These are phyloP conservation scores for Meloe dianella DNA, from an alignment of 2,888 invertebrate genomes.

Conservation along the genomic window DNA sequence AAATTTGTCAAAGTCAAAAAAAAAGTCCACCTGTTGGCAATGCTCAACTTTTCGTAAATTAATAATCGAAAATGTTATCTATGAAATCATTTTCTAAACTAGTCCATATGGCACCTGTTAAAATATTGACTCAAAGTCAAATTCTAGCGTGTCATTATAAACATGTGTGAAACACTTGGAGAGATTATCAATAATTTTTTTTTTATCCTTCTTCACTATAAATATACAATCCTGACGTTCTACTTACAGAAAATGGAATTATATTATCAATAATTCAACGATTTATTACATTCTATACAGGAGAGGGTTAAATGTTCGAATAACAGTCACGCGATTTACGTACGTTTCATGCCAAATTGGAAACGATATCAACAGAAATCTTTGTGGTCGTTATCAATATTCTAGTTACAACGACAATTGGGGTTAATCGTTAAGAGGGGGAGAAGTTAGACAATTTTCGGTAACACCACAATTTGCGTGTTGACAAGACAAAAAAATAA, in stretches of 20 bases:
- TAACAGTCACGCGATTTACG: slow-evolving; percentile 39
- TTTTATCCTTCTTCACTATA: background rate
- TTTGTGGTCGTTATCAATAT: slow-evolving; percentile 7
- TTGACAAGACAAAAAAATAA: no score
- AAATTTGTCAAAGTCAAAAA: background rate
- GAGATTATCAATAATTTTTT: background rate
- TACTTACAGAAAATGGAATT: slow-evolving; percentile 42
- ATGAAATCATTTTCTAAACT: slow-evolving; percentile 16
- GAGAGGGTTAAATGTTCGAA: slow-evolving; percentile 55
- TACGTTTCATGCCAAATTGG: slow-evolving; percentile 10
- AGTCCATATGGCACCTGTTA: slow-evolving; percentile 26
- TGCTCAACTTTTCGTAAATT: background rate
- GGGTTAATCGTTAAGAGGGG: background rate
- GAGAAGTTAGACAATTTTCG: no score
- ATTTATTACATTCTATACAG: slow-evolving; percentile 54
- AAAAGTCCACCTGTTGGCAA: slow-evolving; percentile 18
- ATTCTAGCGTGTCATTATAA: slow-evolving; percentile 18
- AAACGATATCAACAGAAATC: slow-evolving; percentile 20
- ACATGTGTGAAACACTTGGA: slow-evolving; percentile 15
- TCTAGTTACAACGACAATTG: background rate
- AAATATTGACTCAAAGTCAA: slow-evolving; percentile 29
- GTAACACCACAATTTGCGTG: no score
- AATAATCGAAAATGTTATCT: slow-evolving; percentile 6
- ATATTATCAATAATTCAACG: slow-evolving; percentile 55
- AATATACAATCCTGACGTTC: background rate